Evolutionary conservation across 2,797 vertebrate species (phyloP), one percentile per base, ranked within the genome.

Genomic region (Nannoperca australis): DNA sequence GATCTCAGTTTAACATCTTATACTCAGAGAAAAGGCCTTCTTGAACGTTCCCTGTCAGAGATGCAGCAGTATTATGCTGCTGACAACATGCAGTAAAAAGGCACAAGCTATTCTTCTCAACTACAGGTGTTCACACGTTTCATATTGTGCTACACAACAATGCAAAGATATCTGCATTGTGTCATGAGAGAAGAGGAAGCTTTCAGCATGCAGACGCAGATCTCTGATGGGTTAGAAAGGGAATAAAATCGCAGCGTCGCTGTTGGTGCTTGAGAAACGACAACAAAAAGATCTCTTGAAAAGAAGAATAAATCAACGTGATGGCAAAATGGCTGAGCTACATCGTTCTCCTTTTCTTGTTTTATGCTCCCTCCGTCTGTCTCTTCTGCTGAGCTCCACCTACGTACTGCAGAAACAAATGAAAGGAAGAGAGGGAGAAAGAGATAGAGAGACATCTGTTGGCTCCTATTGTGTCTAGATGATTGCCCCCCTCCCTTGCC

Each of bases 341-440:
- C 70, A 74, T 30, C 15, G 45, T 73, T 73, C 72, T 83, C 44
- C 47, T 88, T 83, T 83, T 77, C n/a, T 76, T 70, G 60, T 79
- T 72, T 89, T 84, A 63, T 71, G 84, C 76, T 42, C 9, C 60
- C 70, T 71, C 59, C 1, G 38, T 81, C 60, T 77, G 69, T 81
- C 60, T 85, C 67, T 63, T 75, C 74, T 80, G 69, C 44, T 69
- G 70, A 79, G 79, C 79, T 85, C 87, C 88, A 76, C 85, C 88
- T 83, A 84, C 81, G 44, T 88, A 63, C 77, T 79, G 73, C 69
- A 79, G 54, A 79, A 61, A 84, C 73, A 76, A 84, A 82, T 68
- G 53, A 85, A 68, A 82, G 49, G 27, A 65, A 75, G 49, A 78
- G 64, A 69, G 61, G 55, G 66, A 76, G 67, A 74, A 50, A 44